Evolutionary conservation across 2,888 invertebrate species (phyloP).

Genomic region (Lithophane socia): DNA sequence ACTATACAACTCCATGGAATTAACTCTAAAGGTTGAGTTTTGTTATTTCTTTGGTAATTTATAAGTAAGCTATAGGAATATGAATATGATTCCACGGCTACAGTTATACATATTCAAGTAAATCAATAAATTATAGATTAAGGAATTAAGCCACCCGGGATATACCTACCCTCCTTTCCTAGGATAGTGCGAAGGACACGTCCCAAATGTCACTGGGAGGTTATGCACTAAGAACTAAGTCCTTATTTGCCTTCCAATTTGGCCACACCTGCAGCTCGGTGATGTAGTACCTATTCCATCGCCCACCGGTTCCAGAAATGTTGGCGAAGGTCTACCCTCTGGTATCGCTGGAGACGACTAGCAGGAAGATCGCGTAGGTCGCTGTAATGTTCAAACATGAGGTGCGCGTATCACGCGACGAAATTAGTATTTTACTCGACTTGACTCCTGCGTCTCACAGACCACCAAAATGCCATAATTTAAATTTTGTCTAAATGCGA

Average conservation of each 20-base stretch:
- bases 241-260: not conserved
- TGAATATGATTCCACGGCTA: not conserved
- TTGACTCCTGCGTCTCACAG: too few species aligned
- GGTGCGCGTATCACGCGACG: too few species aligned
- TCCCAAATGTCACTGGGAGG: not conserved
- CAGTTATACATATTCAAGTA: not conserved
- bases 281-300: not conserved
- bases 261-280: not conserved
- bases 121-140: not conserved
- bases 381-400: too few species aligned
- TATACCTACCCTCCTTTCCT: not conserved
- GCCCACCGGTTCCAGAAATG: not conserved
- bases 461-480: not conserved
- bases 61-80: not conserved
- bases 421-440: not conserved
- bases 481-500: not conserved
- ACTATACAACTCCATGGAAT: slow-evolving; percentile 75
- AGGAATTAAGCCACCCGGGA: not conserved
- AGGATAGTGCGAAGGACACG: not conserved
- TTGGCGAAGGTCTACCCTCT: not conserved
- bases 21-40: slow-evolving; percentile 76
- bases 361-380: not conserved
- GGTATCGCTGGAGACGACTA: not conserved
- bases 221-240: not conserved
- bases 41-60: not conserved